Evolutionary conservation across 2,888 invertebrate species (phyloP).

Genomic region (Lasius platythorax): DNA sequence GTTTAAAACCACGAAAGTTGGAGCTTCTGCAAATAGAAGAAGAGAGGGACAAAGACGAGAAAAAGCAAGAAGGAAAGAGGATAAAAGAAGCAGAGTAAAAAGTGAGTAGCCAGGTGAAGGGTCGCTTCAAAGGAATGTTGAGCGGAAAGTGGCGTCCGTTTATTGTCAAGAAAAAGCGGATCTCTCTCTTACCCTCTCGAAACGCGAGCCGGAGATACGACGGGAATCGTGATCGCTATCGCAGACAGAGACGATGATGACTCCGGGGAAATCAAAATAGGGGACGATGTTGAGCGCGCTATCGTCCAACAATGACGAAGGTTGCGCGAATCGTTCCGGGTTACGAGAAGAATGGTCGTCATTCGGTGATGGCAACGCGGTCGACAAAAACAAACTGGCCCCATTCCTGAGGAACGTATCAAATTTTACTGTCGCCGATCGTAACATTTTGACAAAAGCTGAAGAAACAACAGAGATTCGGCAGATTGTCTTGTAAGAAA

Average conservation of each 20-base stretch:
- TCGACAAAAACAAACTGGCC: conserved; percentile 27
- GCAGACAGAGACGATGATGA: conserved; percentile 54
- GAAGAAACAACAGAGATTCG: neutral
- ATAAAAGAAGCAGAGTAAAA: neutral
- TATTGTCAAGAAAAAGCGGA: conserved; percentile 38
- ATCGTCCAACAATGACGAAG: conserved; percentile 19
- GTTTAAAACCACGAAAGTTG: conserved; percentile 32
- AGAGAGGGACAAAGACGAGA: neutral
- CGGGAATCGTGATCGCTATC: conserved; percentile 51
- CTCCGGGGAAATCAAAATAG: conserved; percentile 66
- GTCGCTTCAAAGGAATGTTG: conserved; percentile 35
- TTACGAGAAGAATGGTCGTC: conserved; percentile 47
- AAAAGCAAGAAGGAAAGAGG: neutral
- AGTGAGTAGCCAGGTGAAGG: neutral
- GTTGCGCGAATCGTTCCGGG: neutral
- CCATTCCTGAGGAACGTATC: neutral
- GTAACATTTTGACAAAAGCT: conserved; percentile 8
- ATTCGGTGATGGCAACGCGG: conserved; percentile 9
- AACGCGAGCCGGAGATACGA: conserved; percentile 29
- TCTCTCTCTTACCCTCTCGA: neutral
- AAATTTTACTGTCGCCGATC: conserved; percentile 30
- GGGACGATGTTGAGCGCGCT: conserved; percentile 31
- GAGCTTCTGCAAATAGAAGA: conserved; percentile 32
- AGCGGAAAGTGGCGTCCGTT: conserved; percentile 22
- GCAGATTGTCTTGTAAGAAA: neutral